Evolutionary conservation across 1,140 invertebrate species (phyloP).

Genomic region (Drosophila novamexicana): DNA sequence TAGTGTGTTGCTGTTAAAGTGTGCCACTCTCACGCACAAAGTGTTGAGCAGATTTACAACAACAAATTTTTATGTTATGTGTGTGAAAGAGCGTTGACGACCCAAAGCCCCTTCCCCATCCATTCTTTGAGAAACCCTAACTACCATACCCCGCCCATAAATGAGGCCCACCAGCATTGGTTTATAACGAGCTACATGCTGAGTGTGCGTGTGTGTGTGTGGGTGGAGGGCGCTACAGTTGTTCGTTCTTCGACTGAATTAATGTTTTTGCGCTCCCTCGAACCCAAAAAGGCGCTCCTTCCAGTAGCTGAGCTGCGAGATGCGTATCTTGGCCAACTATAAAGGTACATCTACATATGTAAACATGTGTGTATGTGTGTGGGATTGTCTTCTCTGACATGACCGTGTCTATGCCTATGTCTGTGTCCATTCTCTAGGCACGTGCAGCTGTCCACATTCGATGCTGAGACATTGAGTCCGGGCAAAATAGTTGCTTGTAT

Average conservation of each 20-base stretch:
- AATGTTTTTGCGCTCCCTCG: slow-evolving; percentile 35
- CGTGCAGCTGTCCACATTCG: slow-evolving; percentile 47
- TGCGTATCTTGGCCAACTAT: slow-evolving; percentile 42
- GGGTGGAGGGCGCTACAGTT: background rate
- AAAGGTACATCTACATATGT: slow-evolving; percentile 21
- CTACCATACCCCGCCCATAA: background rate
- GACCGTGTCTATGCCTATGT: slow-evolving; percentile 12
- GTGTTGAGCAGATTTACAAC: slow-evolving; percentile 72
- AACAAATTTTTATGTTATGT: slow-evolving; percentile 81
- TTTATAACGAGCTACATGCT: slow-evolving; percentile 33
- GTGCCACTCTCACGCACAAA: slow-evolving; percentile 55
- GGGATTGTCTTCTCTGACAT: slow-evolving; percentile 8
- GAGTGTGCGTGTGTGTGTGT: background rate
- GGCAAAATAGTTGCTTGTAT: slow-evolving; percentile 57
- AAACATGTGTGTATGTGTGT: slow-evolving; percentile 14
- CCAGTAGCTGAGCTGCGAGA: slow-evolving; percentile 2
- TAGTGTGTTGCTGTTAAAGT: slow-evolving; percentile 63
- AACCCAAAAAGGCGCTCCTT: background rate
- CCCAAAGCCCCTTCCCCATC: slow-evolving; percentile 17
- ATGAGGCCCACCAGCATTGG: background rate
- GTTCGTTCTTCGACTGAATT: slow-evolving; percentile 46
- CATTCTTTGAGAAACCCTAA: background rate
- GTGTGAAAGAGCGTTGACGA: slow-evolving; percentile 19
- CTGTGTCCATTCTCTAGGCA: slow-evolving; percentile 48
- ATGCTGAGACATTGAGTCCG: slow-evolving; percentile 28